Evolutionary conservation across 2,888 invertebrate genomes (phyloP).

Genomic region (Choristoneura rosaceana): DNA sequence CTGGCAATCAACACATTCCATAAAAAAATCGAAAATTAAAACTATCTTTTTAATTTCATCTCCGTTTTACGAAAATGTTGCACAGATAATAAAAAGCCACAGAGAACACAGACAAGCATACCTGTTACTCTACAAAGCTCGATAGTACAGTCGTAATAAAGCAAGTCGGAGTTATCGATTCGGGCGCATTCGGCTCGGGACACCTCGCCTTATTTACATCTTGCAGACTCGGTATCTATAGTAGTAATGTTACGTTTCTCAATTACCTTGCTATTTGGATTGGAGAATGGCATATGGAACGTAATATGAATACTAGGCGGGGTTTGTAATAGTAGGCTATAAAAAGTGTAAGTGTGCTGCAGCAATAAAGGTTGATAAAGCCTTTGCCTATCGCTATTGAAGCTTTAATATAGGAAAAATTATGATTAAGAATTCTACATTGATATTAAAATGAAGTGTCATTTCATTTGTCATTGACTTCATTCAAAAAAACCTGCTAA

Average conservation of each 20-base stretch:
- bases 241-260: slow-evolving; percentile 25
- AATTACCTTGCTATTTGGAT: slow-evolving; percentile 13
- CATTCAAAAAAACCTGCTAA: not conserved
- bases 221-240: slow-evolving; percentile 31
- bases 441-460: too few species aligned
- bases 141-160: slow-evolving; percentile 38
- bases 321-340: not conserved
- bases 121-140: slow-evolving; percentile 37
- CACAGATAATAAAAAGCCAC: slow-evolving; percentile 19
- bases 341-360: not conserved
- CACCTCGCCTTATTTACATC: slow-evolving; percentile 43
- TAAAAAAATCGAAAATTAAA: not conserved
- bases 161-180: slow-evolving; percentile 42
- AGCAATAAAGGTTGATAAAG: slow-evolving; percentile 1
- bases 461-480: not conserved
- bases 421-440: too few species aligned
- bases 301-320: slow-evolving; percentile 15
- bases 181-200: slow-evolving; percentile 34
- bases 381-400: not conserved
- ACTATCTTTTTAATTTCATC: not conserved
- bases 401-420: too few species aligned
- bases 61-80: slow-evolving; percentile 6
- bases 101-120: slow-evolving; percentile 30
- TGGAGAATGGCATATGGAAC: slow-evolving; percentile 19
- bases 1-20: not conserved